Conservation (phyloP, 2,888 invertebrate species). For the Vesta saturnalis region DNA sequence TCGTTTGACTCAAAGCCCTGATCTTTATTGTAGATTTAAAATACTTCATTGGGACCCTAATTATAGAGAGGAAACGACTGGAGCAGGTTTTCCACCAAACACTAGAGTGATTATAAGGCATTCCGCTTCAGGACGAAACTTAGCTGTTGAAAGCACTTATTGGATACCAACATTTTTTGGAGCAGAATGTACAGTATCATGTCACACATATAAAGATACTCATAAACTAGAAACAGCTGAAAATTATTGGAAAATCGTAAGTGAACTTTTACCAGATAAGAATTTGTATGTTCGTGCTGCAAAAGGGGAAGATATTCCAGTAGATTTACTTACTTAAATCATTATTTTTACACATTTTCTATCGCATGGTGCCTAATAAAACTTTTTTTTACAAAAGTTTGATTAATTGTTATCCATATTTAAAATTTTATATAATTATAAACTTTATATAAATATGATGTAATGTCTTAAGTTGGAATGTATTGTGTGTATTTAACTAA, state of each 20-base stretch:
- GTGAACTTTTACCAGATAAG: slow-evolving; percentile 40
- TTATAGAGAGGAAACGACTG: slow-evolving; percentile 51
- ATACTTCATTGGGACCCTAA: slow-evolving; percentile 55
- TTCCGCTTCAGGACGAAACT: slow-evolving; percentile 56
- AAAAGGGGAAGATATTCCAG: slow-evolving; percentile 54
- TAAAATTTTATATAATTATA: no score
- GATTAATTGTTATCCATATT: no score
- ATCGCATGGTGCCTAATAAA: no score
- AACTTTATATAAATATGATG: no score
- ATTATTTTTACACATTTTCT: background rate
- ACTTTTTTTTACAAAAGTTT: no score
- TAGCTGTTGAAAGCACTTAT: slow-evolving; percentile 52
- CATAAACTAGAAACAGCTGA: slow-evolving; percentile 50
- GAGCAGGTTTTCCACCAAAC: slow-evolving; percentile 53
- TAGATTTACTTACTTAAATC: slow-evolving; percentile 47
- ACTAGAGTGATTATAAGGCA: slow-evolving; percentile 56
- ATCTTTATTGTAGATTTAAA: slow-evolving; percentile 59
- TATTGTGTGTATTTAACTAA: no score
- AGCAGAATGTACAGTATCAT: slow-evolving; percentile 50
- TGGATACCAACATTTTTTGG: slow-evolving; percentile 59
- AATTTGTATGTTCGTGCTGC: slow-evolving; percentile 54
- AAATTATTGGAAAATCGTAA: slow-evolving; percentile 47
- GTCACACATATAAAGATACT: slow-evolving; percentile 45
- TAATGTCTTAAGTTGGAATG: no score
- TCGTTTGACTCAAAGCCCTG: slow-evolving; percentile 53